Percentiles rank a stretch among this genome's conserved stretches.
These are phyloP conservation scores for Platysteira castanea DNA, from an alignment of 2,113 vertebrate genomes.

Conservation along the genomic window DNA sequence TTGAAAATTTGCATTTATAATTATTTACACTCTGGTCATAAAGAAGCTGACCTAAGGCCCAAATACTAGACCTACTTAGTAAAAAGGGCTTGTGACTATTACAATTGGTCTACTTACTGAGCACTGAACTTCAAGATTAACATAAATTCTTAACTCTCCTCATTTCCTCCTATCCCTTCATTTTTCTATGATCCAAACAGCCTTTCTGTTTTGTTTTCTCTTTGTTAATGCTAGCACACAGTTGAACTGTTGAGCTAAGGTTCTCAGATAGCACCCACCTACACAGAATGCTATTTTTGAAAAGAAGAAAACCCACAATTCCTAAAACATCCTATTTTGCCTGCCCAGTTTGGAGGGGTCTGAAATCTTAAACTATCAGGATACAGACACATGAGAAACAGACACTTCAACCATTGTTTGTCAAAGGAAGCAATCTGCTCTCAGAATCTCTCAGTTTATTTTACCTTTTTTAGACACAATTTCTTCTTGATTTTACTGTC, in stretches of 20 bases:
- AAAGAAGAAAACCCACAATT: background rate
- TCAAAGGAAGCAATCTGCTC: background rate
- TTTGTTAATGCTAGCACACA: background rate
- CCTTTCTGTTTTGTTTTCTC: background rate
- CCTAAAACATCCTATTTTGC: background rate
- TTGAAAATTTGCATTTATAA: background rate
- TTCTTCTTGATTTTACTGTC: background rate
- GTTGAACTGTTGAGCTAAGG: background rate
- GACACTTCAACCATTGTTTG: background rate
- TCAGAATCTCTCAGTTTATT: background rate
- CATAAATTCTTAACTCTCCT: background rate
- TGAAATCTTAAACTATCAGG: background rate
- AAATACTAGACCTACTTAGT: background rate
- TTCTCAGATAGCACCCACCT: background rate
- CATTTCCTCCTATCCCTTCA: background rate
- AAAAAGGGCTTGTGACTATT: background rate
- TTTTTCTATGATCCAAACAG: background rate
- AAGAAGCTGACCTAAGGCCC: background rate
- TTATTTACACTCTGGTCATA: background rate
- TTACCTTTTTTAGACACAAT: background rate
- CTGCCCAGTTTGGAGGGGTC: background rate
- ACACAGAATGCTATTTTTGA: background rate
- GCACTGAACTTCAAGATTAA: background rate
- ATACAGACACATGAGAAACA: background rate
- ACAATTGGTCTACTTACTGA: background rate